phyloP scores from a whole-genome alignment of 1,140 invertebrate species.

The Eriocheir sinensis region DNA sequence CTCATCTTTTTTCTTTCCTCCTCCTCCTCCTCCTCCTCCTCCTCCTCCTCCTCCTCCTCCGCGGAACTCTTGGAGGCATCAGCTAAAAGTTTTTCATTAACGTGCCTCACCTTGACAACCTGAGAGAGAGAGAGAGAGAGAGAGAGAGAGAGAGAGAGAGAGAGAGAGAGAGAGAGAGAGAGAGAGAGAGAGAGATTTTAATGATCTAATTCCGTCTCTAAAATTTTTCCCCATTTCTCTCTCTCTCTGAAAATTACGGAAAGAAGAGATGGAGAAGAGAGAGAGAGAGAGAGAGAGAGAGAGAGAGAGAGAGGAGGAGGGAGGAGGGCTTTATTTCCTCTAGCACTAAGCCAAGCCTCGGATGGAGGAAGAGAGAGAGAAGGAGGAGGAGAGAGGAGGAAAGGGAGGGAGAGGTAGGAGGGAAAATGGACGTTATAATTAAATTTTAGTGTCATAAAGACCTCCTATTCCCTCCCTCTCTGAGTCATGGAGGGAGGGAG shows the following conservation, averaged over 20 bases:
- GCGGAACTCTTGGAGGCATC: slow-evolving; percentile 7
- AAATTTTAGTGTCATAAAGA: slow-evolving; percentile 26
- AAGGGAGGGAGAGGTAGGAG: neutral
- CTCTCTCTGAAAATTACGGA: slow-evolving; percentile 16
- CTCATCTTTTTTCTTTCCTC: too few species aligned
- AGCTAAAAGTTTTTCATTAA: slow-evolving; percentile 39
- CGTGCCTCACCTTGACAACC: neutral
- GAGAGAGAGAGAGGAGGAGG: neutral
- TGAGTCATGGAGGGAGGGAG: too few species aligned
- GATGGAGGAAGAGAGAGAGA: too few species aligned
- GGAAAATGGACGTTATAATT: slow-evolving; percentile 14
- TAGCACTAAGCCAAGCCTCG: neutral
- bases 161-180: too few species aligned
- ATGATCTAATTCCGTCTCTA: too few species aligned
- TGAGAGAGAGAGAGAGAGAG: slow-evolving; percentile 48
- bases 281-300: neutral
- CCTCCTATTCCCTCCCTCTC: neutral
- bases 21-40: slow-evolving; percentile 19
- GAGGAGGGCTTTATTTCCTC: neutral
- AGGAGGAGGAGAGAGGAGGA: neutral
- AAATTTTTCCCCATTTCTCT: slow-evolving; percentile 4
- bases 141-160: slow-evolving; percentile 55
- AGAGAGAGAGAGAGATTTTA: too few species aligned
- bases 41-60: too few species aligned
- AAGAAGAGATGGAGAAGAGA: too few species aligned